Conservation (phyloP, 2,797 vertebrate species). For the Uromys caudimaculatus region DNA sequence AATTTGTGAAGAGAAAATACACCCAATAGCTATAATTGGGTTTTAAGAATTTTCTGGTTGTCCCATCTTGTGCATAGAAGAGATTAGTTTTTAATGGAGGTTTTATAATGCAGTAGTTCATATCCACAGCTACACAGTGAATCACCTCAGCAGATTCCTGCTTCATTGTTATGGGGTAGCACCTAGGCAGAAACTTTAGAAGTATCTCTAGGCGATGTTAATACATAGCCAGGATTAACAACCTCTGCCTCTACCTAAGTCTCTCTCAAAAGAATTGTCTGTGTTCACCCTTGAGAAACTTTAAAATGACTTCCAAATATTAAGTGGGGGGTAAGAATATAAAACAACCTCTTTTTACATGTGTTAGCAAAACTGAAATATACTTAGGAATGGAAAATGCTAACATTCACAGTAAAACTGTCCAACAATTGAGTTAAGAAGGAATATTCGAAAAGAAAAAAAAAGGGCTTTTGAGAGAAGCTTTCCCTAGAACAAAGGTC, state of each 20-base stretch:
- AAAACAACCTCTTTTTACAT: slow-evolving; percentile 47
- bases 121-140: not conserved
- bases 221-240: not conserved
- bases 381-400: slow-evolving; percentile 13
- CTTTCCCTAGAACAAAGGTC: slow-evolving; percentile 36
- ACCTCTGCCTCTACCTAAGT: not conserved
- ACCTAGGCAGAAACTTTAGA: not conserved
- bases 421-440: slow-evolving; percentile 36
- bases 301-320: slow-evolving; percentile 29
- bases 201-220: not conserved
- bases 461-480: slow-evolving; percentile 30
- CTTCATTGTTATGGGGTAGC: not conserved
- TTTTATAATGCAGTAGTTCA: not conserved
- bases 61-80: not conserved
- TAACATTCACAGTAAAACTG: not conserved
- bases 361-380: slow-evolving; percentile 53
- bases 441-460: not conserved
- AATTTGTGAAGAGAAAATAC: not conserved
- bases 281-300: slow-evolving; percentile 37
- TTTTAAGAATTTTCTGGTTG: not conserved
- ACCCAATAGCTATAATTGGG: too few species aligned
- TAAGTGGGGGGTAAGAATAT: slow-evolving; percentile 26
- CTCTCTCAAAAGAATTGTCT: not conserved
- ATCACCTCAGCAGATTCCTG: not conserved
- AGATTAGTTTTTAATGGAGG: not conserved